These are phyloP conservation scores for Neolamprologus kungweensis DNA, from an alignment of 2,113 vertebrate genomes.

Conservation along the genomic window DNA sequence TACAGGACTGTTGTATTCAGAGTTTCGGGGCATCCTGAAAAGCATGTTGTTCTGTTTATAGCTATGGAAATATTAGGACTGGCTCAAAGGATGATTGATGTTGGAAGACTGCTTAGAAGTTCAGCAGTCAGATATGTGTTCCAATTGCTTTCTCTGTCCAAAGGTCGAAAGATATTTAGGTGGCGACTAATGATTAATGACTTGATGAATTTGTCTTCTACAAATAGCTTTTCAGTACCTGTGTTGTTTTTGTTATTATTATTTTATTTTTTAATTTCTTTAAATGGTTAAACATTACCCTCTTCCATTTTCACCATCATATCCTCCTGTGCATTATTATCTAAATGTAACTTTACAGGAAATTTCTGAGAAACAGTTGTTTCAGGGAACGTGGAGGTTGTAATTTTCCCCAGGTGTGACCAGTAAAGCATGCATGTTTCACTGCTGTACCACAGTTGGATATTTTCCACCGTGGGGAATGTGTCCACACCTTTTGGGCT, in stretches of 20 bases:
- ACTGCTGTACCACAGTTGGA: too few relatives aligned
- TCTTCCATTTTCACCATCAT: neutral
- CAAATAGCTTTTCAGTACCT: neutral
- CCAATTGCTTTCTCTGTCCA: neutral
- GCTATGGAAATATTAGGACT: neutral
- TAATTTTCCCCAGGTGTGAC: neutral
- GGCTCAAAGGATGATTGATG: neutral
- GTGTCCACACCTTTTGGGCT: conserved; percentile 18
- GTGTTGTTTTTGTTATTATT: neutral
- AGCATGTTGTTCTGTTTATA: neutral
- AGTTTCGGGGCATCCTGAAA: neutral
- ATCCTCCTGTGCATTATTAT: neutral
- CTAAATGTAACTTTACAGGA: neutral
- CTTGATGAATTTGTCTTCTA: rapidly evolving
- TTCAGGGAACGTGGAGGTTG: neutral
- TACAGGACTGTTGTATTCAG: neutral
- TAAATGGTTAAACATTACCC: neutral
- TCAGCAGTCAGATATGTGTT: neutral
- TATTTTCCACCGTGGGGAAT: neutral
- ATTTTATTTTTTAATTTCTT: neutral
- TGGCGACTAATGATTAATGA: neutral
- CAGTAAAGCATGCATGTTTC: neutral
- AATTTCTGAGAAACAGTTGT: neutral
- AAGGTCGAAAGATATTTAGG: neutral
- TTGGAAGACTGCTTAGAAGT: neutral